phyloP scores from a whole-genome alignment of 2,888 invertebrate species.

The Cyclophora punctaria region DNA sequence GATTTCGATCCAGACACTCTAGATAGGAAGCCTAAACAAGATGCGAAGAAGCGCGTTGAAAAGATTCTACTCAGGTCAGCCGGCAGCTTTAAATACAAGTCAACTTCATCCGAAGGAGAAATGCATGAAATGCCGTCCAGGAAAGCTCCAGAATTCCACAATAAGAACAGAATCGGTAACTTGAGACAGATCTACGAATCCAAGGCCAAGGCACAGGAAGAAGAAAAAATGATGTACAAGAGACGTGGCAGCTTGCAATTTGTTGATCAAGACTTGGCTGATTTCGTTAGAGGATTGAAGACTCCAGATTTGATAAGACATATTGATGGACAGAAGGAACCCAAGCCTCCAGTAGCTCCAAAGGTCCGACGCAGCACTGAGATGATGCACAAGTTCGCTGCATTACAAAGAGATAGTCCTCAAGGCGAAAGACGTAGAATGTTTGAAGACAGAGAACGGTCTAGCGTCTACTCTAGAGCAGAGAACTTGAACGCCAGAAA shows the following conservation, averaged over 20 bases:
- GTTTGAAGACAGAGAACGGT: slow-evolving; percentile 56
- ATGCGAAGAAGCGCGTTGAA: slow-evolving; percentile 57
- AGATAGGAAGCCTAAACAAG: slow-evolving; percentile 80
- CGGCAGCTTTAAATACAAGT: slow-evolving; percentile 81
- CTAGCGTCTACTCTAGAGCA: slow-evolving; percentile 42
- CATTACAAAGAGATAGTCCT: slow-evolving; percentile 42
- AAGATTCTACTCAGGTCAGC: slow-evolving; percentile 78
- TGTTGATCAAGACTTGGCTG: slow-evolving; percentile 42
- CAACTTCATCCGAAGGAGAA: slow-evolving; percentile 40
- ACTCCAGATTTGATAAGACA: slow-evolving; percentile 52
- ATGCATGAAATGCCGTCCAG: slow-evolving; percentile 15
- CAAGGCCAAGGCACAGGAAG: slow-evolving; percentile 65
- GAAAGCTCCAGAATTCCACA: slow-evolving; percentile 47
- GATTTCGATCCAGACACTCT: slow-evolving; percentile 90
- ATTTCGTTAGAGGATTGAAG: slow-evolving; percentile 44
- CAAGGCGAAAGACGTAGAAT: slow-evolving; percentile 46
- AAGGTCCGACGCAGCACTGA: slow-evolving; percentile 49
- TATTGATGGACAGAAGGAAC: slow-evolving; percentile 41
- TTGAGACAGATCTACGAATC: slow-evolving; percentile 87
- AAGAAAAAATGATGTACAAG: slow-evolving; percentile 42
- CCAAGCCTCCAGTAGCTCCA: slow-evolving; percentile 61
- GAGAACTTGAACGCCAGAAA: slow-evolving; percentile 53
- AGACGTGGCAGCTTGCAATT: slow-evolving; percentile 57
- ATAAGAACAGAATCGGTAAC: slow-evolving; percentile 79
- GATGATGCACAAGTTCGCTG: slow-evolving; percentile 37